These are phyloP conservation scores for Synanthedon myopaeformis DNA, from an alignment of 2,888 invertebrate genomes.

Conservation along the genomic window DNA sequence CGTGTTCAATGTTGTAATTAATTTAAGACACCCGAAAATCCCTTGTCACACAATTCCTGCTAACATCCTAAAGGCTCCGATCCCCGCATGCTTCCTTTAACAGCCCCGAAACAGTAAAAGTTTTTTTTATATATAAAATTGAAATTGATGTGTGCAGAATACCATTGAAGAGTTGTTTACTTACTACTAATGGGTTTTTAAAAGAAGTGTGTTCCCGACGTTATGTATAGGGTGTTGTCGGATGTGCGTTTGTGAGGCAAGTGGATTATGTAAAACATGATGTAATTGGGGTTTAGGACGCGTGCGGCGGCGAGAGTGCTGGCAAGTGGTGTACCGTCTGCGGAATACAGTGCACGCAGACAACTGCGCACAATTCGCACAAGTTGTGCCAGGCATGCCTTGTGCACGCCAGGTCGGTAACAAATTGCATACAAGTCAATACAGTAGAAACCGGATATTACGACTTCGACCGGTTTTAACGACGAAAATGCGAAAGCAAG, in stretches of 20 bases:
- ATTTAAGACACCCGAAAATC: conserved; percentile 4
- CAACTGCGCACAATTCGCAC: conserved; percentile 64
- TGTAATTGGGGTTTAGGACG: conserved; percentile 65
- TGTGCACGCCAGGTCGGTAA: conserved; percentile 72
- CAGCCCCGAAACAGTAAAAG: conserved; percentile 41
- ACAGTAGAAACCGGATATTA: neutral
- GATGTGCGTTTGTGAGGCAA: conserved; percentile 18
- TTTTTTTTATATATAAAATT: conserved; percentile 20
- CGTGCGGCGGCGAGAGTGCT: conserved; percentile 51
- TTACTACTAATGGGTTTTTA: conserved; percentile 52
- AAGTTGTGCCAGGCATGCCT: conserved; percentile 70
- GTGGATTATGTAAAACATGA: conserved; percentile 35
- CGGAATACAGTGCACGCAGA: conserved; percentile 66
- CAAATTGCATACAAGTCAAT: conserved; percentile 7
- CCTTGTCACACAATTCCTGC: neutral
- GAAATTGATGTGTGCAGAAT: conserved; percentile 67
- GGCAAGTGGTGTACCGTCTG: conserved; percentile 64
- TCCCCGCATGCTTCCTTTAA: conserved; percentile 70
- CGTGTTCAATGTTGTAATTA: too few relatives aligned
- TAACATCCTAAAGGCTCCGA: conserved; percentile 35
- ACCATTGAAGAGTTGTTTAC: conserved; percentile 37
- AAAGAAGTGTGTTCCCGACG: conserved; percentile 63
- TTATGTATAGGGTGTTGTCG: conserved; percentile 15
- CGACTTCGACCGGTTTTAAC: too few relatives aligned
- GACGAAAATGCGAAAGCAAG: too few relatives aligned